A percentile compares a stretch with the other conserved stretches of the same genome.
Conservation (phyloP, 2,797 vertebrate species). For the Chelon labrosus region DNA sequence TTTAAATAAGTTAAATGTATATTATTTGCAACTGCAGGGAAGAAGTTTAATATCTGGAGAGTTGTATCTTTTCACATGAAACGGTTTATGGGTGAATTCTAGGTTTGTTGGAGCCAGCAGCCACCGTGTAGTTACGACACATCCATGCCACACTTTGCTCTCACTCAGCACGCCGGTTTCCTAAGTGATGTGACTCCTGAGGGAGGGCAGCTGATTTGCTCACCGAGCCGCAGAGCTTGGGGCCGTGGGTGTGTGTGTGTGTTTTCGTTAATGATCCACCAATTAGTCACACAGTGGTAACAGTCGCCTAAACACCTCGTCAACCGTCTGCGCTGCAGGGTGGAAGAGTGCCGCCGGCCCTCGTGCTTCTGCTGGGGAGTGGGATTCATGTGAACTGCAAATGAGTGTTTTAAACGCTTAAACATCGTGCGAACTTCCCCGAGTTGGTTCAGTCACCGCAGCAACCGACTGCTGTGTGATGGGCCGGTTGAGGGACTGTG, state of each 20-base stretch:
- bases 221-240: conserved; percentile 45
- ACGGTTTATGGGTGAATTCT: neutral
- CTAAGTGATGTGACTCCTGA: conserved; percentile 67
- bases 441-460: conserved; percentile 55
- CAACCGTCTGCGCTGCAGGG: conserved; percentile 43
- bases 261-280: conserved; percentile 81
- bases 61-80: neutral
- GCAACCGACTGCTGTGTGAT: conserved; percentile 64
- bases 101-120: conserved; percentile 11
- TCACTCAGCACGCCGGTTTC: conserved; percentile 64
- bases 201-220: conserved; percentile 74
- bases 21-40: neutral
- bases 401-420: conserved; percentile 5
- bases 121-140: conserved; percentile 22
- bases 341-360: neutral
- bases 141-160: conserved; percentile 23
- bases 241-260: conserved; percentile 49
- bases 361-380: neutral
- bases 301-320: conserved; percentile 74
- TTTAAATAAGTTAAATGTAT: neutral
- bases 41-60: neutral
- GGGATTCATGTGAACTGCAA: neutral
- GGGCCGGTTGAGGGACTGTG: conserved; percentile 57
- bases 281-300: conserved; percentile 80
- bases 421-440: neutral